Percentiles rank a stretch among this genome's conserved stretches.
These are phyloP conservation scores for Pygmarrhopalites habei DNA, from an alignment of 1,140 invertebrate genomes.

Conservation along the genomic window DNA sequence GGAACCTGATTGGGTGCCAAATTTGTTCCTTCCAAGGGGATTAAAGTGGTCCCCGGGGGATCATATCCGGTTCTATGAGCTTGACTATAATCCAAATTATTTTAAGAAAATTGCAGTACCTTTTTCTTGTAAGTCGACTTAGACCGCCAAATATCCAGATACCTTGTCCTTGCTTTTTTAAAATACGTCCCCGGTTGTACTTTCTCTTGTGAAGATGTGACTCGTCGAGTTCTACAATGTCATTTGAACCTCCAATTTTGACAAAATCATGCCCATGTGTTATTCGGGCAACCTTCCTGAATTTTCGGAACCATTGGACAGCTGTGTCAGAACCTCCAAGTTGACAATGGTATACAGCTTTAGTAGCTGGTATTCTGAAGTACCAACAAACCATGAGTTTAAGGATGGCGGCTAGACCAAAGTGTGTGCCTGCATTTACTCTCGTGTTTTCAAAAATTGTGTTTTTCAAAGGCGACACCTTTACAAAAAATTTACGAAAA, in stretches of 20 bases:
- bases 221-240: conserved; percentile 17
- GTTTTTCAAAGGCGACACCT: neutral
- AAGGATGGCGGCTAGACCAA: neutral
- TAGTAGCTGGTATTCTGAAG: neutral
- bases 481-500: neutral
- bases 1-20: too few relatives aligned
- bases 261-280: neutral
- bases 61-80: too few relatives aligned
- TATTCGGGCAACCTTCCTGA: neutral
- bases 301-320: neutral
- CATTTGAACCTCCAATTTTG: conserved; percentile 6
- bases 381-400: neutral
- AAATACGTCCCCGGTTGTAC: conserved; percentile 8
- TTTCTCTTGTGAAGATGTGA: too few relatives aligned
- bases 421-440: neutral
- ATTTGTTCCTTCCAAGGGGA: too few relatives aligned
- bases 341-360: neutral
- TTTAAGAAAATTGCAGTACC: too few relatives aligned
- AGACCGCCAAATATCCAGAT: conserved; percentile 22
- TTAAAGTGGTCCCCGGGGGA: too few relatives aligned
- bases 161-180: neutral
- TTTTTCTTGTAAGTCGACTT: conserved; percentile 5
- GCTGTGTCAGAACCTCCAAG: neutral
- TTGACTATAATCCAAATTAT: too few relatives aligned
- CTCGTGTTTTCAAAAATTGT: neutral